Conservation (phyloP, 2,113 vertebrate species). For the Lepisosteus osseus region DNA sequence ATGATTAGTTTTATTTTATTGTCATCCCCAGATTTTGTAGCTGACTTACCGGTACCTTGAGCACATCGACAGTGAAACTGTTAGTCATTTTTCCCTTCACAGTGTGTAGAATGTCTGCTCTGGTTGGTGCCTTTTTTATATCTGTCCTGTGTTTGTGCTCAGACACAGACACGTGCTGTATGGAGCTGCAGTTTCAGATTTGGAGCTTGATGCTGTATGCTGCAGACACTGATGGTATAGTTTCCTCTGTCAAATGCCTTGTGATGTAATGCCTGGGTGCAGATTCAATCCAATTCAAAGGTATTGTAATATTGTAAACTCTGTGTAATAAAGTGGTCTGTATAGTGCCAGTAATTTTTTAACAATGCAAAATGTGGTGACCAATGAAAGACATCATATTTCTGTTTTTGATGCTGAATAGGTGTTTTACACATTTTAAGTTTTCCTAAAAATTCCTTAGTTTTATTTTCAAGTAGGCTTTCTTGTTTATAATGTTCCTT, state of each 20-base stretch:
- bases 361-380: conserved; percentile 26
- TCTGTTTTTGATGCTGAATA: neutral
- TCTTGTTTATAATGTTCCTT: neutral
- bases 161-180: conserved; percentile 59
- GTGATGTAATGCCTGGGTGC: conserved; percentile 33
- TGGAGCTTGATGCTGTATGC: conserved; percentile 29
- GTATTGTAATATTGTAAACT: conserved; percentile 42
- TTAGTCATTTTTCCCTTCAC: neutral
- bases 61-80: neutral
- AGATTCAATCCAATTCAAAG: conserved; percentile 31
- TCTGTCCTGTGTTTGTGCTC: conserved; percentile 43
- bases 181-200: conserved; percentile 32
- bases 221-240: conserved; percentile 20
- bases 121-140: conserved; percentile 53
- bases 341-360: conserved; percentile 41
- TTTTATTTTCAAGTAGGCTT: conserved; percentile 8
- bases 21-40: conserved; percentile 15
- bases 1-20: conserved; percentile 6
- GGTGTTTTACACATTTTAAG: neutral
- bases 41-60: neutral
- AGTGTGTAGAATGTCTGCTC: conserved; percentile 24
- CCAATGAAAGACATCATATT: conserved; percentile 24
- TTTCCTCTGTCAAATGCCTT: conserved; percentile 41
- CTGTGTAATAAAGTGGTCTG: conserved; percentile 42
- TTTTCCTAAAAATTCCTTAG: neutral